Evolutionary conservation across 2,797 vertebrate species (phyloP).

Genomic region (Malurus splendens): DNA sequence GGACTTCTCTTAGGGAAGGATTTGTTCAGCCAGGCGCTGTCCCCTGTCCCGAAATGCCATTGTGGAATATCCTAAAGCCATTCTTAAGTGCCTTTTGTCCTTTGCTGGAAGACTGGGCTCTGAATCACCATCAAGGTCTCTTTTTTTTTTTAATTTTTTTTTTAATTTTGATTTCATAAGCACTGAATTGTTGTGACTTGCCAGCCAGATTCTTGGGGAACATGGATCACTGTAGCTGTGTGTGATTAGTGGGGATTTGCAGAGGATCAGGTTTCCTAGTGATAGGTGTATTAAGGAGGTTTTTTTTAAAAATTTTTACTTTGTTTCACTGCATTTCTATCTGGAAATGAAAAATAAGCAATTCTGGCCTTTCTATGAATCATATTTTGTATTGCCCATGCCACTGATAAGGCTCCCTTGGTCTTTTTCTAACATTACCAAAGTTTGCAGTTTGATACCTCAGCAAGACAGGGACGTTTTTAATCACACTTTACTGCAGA

Average conservation of each 20-base stretch:
- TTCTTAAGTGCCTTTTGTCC: constrained; percentile 66
- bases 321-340: not conserved
- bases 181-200: constrained; percentile 50
- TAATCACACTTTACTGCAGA: constrained; percentile 50
- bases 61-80: constrained; percentile 51
- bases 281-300: not conserved
- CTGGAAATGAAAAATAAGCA: constrained; percentile 28
- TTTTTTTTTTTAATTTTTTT: too few relatives aligned
- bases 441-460: constrained; percentile 76
- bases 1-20: constrained; percentile 1
- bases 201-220: not conserved
- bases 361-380: not conserved
- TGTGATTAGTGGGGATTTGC: not conserved
- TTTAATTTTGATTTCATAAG: constrained; percentile 1
- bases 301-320: not conserved
- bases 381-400: not conserved
- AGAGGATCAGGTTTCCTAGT: not conserved
- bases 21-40: constrained; percentile 13
- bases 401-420: not conserved
- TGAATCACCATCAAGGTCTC: not conserved
- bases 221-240: not conserved
- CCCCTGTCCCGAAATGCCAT: not conserved
- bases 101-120: constrained; percentile 48
- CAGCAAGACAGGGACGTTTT: constrained; percentile 58
- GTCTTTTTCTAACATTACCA: constrained; percentile 52